A percentile compares a stretch with the other conserved stretches of the same genome.
These are phyloP conservation scores for Glaucidium brasilianum DNA, from an alignment of 2,113 vertebrate genomes.

Conservation along the genomic window DNA sequence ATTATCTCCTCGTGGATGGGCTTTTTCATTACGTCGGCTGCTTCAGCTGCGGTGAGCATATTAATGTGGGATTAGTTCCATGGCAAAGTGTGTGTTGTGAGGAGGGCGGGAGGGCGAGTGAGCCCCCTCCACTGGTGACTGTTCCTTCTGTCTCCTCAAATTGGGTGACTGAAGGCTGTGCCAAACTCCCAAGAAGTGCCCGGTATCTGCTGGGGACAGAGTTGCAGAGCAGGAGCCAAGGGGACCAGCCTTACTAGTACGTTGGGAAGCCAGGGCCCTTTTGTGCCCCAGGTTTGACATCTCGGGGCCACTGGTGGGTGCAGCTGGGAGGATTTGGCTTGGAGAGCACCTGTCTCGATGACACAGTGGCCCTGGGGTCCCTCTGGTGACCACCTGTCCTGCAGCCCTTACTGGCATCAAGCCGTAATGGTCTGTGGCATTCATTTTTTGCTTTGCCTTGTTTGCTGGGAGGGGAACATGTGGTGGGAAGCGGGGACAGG, in stretches of 20 bases:
- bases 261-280: not conserved
- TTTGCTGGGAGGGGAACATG: not conserved
- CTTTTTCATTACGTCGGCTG: not conserved
- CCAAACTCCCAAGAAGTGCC: not conserved
- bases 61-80: not conserved
- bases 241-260: not conserved
- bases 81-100: accelerated
- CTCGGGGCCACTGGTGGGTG: accelerated
- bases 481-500: not conserved
- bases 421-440: not conserved
- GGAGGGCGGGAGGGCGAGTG: not conserved
- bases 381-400: not conserved
- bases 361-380: not conserved
- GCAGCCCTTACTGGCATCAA: accelerated
- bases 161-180: not conserved
- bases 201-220: not conserved
- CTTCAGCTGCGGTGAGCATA: not conserved
- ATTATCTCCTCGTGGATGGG: not conserved
- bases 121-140: not conserved
- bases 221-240: not conserved
- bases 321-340: not conserved
- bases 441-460: not conserved
- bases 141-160: accelerated
- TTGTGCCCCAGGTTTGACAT: not conserved
- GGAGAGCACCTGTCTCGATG: not conserved